phyloP scores from a whole-genome alignment of 2,888 invertebrate genomes.

The Meloe dianella region DNA sequence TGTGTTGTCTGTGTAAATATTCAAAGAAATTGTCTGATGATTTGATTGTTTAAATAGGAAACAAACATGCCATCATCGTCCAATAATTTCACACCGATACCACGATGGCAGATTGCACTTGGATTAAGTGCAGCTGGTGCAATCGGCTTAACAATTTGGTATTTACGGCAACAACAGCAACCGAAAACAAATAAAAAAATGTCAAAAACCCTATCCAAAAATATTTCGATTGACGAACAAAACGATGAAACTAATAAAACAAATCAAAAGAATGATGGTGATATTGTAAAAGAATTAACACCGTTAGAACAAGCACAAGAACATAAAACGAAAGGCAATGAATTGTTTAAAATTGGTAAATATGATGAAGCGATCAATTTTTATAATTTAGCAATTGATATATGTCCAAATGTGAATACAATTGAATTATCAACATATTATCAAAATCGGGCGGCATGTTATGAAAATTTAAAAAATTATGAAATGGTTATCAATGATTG shows the following conservation, averaged over 20 bases:
- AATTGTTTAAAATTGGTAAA: slow-evolving; percentile 82
- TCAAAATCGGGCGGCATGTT: slow-evolving; percentile 95
- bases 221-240: slow-evolving; percentile 30
- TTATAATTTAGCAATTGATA: slow-evolving; percentile 93
- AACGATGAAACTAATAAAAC: neutral
- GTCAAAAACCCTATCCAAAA: slow-evolving; percentile 56
- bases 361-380: slow-evolving; percentile 88
- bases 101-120: slow-evolving; percentile 88
- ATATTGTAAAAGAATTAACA: slow-evolving; percentile 56
- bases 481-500: slow-evolving; percentile 87
- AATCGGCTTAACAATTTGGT: slow-evolving; percentile 73
- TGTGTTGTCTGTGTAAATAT: neutral
- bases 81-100: slow-evolving; percentile 59
- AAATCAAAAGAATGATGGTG: slow-evolving; percentile 38
- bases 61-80: neutral
- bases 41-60: neutral
- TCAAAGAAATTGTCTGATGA: neutral
- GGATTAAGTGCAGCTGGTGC: slow-evolving; percentile 84
- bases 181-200: slow-evolving; percentile 49
- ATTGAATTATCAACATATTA: slow-evolving; percentile 88
- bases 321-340: slow-evolving; percentile 88
- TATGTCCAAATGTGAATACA: slow-evolving; percentile 76
- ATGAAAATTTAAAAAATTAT: slow-evolving; percentile 89
- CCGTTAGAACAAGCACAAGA: slow-evolving; percentile 77
- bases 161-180: slow-evolving; percentile 49